Evolutionary conservation across 2,113 vertebrate species (phyloP).

Genomic region (Atherinomorus stipes): DNA sequence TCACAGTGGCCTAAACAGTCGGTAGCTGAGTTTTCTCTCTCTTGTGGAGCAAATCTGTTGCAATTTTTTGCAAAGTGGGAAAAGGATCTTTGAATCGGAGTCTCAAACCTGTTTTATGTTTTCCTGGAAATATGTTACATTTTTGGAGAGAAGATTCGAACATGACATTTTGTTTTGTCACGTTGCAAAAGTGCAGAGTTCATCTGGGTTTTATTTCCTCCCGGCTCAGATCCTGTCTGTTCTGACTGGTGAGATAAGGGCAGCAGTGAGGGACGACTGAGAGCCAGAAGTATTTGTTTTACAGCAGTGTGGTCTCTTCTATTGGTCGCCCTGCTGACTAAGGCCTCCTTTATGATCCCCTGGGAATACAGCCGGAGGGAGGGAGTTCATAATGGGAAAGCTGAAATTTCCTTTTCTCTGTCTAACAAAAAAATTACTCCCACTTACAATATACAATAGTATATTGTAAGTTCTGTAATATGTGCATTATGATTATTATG

Average conservation of each 20-base stretch:
- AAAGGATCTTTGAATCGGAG: too few species aligned
- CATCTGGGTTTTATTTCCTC: slow-evolving; percentile 85
- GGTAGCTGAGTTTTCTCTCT: not conserved
- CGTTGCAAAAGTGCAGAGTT: slow-evolving; percentile 76
- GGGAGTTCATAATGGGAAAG: slow-evolving; percentile 67
- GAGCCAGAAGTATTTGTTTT: slow-evolving; percentile 79
- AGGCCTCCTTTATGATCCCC: slow-evolving; percentile 69
- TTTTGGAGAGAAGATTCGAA: slow-evolving; percentile 30
- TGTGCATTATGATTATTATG: too few species aligned
- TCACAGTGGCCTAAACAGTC: slow-evolving; percentile 2
- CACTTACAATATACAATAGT: too few species aligned
- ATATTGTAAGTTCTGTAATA: too few species aligned
- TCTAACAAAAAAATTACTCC: slow-evolving; percentile 59
- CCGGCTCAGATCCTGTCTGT: slow-evolving; percentile 47
- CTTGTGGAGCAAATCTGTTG: too few species aligned
- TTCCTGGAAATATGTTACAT: slow-evolving; percentile 33
- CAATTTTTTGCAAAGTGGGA: too few species aligned
- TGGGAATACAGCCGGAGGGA: slow-evolving; percentile 77
- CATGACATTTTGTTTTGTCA: slow-evolving; percentile 63
- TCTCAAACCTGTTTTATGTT: slow-evolving; percentile 19
- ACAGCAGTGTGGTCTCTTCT: slow-evolving; percentile 58
- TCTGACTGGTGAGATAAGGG: slow-evolving; percentile 68
- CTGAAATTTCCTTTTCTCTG: slow-evolving; percentile 43
- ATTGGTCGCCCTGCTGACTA: slow-evolving; percentile 56
- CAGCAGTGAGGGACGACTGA: slow-evolving; percentile 78